Base-by-base conservation (phyloP, 2,113 vertebrate species). In the Sarotherodon lohbergeri region DNA sequence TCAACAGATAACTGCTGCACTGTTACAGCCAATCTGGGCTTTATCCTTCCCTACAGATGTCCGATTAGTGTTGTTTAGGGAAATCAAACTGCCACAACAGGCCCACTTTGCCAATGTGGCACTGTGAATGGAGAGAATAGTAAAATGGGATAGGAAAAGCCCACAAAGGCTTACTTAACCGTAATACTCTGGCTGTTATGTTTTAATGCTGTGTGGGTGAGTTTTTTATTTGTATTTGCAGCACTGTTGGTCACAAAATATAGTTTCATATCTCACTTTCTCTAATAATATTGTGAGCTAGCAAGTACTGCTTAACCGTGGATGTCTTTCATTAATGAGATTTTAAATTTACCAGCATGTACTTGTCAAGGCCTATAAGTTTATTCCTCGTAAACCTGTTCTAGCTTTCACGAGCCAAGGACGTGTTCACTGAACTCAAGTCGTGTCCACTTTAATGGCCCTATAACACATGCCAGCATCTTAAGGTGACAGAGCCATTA, bases 31-130 rank as follows among this genome's bases (percentile, higher is more conserved):
- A 95, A 92, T 94, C 91, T 91, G 91, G 91, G 92, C 90, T 93
- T 95, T 95, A 95, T 95, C 95, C 93, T 89, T 94, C 94, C 93
- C 94, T 90, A 92, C 95, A 96, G 95, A 96, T 95, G 96, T 94
- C 92, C 39, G 94, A 95, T 96, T 96, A 95, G 89, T 94, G 94
- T 91, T 93, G 93, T 96, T 95, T 93, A 93, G 91, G 93, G 94
- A 95, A 91, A 94, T 93, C 83, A 86, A 94, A 88, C 86, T 52
- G 90, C 90, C 89, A 89, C 92, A 89, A 89, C 94, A 91, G 89
- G 87, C 50, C 57, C 41, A 7, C 79, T 22, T 4, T 94, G 94
- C 92, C 94, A 93, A 36, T 82, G 79, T 86, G 85, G 83, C 78
- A 56, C 57, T 2, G 2, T 73, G 63, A 91, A 91, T 39, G 84